Evolutionary conservation across 2,888 invertebrate genomes (phyloP).

Genomic region (Chymomyza procnemis): DNA sequence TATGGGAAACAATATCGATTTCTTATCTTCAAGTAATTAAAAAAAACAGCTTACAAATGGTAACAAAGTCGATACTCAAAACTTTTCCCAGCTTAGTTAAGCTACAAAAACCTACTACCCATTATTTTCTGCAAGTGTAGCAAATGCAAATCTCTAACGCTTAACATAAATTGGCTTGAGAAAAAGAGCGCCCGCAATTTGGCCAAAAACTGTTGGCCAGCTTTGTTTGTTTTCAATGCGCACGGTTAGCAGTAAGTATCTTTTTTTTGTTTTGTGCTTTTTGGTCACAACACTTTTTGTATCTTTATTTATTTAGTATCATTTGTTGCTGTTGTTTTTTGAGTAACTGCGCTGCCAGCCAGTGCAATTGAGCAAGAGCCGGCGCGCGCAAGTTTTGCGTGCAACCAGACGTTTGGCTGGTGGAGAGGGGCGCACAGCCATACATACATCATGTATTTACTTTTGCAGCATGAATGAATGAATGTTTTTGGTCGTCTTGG

Average conservation of each 20-base stretch:
- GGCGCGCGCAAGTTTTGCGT: conserved; percentile 21
- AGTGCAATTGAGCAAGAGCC: conserved; percentile 46
- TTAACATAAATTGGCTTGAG: neutral
- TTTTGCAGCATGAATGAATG: conserved; percentile 61
- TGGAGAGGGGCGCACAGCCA: neutral
- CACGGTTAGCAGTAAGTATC: conserved; percentile 7
- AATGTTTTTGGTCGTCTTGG: conserved; percentile 25
- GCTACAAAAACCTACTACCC: neutral
- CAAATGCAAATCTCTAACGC: conserved; percentile 1
- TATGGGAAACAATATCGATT: no score
- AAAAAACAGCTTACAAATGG: no score
- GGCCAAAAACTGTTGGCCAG: neutral
- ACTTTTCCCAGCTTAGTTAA: no score
- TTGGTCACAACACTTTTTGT: neutral
- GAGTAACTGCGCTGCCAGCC: neutral
- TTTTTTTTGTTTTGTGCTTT: no score
- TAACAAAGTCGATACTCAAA: no score
- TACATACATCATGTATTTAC: conserved; percentile 32
- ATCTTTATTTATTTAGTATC: conserved; percentile 6
- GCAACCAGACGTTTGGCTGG: conserved; percentile 25
- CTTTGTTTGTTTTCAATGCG: neutral
- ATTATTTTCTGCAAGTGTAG: conserved; percentile 6
- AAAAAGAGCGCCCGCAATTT: neutral
- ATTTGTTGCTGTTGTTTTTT: neutral
- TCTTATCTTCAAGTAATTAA: no score